Conservation (phyloP, 2,113 vertebrate species). For the Lepisosteus oculatus region DNA sequence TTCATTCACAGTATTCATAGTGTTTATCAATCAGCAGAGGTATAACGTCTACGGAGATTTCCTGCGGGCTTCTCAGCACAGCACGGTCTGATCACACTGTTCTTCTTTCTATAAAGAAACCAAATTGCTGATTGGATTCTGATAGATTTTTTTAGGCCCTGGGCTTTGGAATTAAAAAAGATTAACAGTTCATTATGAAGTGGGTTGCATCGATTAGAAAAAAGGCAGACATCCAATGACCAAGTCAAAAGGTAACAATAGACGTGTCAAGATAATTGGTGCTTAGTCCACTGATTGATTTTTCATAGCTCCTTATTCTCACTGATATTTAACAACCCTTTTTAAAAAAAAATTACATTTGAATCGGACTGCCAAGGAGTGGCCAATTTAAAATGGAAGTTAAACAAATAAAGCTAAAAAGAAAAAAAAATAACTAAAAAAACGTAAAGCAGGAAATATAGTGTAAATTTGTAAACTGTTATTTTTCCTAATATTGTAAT, state of each 20-base stretch:
- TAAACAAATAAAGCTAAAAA: no score
- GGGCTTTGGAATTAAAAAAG: slow-evolving; percentile 70
- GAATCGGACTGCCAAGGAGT: slow-evolving; percentile 33
- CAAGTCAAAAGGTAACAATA: slow-evolving; percentile 63
- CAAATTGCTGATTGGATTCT: slow-evolving; percentile 65
- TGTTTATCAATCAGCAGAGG: no score
- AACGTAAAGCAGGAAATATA: no score
- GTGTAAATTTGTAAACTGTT: no score
- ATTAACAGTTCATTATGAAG: slow-evolving; percentile 77
- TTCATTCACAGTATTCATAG: no score
- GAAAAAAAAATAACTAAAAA: no score
- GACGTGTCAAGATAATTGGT: slow-evolving; percentile 58
- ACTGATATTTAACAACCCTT: slow-evolving; percentile 46
- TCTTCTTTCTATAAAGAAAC: slow-evolving; percentile 15
- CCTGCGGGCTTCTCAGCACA: slow-evolving; percentile 23
- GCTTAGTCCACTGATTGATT: slow-evolving; percentile 56
- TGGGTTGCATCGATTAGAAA: slow-evolving; percentile 63
- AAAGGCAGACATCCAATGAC: slow-evolving; percentile 63
- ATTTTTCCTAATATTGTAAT: no score
- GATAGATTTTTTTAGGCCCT: slow-evolving; percentile 70
- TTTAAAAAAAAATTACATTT: slow-evolving; percentile 38
- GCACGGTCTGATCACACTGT: background rate
- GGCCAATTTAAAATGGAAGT: slow-evolving; percentile 16
- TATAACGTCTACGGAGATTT: background rate
- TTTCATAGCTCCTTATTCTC: slow-evolving; percentile 50